Conservation (phyloP, 2,888 invertebrate genomes). For the Acleris cristana region DNA sequence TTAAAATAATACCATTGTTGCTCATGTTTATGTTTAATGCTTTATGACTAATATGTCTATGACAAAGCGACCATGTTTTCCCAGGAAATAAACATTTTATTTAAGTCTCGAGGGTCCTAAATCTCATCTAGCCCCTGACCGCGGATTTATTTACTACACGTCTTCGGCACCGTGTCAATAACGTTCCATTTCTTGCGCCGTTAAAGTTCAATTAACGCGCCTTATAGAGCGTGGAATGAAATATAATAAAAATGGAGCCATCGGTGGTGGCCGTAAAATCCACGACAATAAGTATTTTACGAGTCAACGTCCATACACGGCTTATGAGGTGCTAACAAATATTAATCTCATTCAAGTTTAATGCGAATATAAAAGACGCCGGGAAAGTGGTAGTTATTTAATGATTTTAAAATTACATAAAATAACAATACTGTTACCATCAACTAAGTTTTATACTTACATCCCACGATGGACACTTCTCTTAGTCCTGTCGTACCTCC, state of each 20-base stretch:
- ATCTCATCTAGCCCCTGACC: background rate
- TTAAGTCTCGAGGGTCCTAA: too few species aligned
- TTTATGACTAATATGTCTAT: too few species aligned
- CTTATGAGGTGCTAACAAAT: slow-evolving; percentile 42
- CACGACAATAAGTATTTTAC: slow-evolving; percentile 68
- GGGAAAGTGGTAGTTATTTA: background rate
- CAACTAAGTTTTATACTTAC: background rate
- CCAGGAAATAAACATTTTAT: too few species aligned
- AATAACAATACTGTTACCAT: background rate
- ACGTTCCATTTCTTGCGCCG: slow-evolving; percentile 64
- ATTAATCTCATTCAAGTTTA: slow-evolving; percentile 50
- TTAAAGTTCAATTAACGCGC: slow-evolving; percentile 75
- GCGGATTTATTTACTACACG: slow-evolving; percentile 34
- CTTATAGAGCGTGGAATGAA: slow-evolving; percentile 69
- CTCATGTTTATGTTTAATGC: too few species aligned
- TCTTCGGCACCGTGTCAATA: slow-evolving; percentile 58
- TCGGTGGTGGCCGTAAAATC: slow-evolving; percentile 63
- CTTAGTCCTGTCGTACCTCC: too few species aligned
- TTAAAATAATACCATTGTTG: too few species aligned
- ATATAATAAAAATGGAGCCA: slow-evolving; percentile 69
- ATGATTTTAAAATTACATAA: background rate
- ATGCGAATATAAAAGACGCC: slow-evolving; percentile 40
- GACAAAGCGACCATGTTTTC: too few species aligned
- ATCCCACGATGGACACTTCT: background rate
- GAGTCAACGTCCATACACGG: slow-evolving; percentile 56